Conservation (phyloP, 2,888 invertebrate species). For the Hylaea fasciaria region DNA sequence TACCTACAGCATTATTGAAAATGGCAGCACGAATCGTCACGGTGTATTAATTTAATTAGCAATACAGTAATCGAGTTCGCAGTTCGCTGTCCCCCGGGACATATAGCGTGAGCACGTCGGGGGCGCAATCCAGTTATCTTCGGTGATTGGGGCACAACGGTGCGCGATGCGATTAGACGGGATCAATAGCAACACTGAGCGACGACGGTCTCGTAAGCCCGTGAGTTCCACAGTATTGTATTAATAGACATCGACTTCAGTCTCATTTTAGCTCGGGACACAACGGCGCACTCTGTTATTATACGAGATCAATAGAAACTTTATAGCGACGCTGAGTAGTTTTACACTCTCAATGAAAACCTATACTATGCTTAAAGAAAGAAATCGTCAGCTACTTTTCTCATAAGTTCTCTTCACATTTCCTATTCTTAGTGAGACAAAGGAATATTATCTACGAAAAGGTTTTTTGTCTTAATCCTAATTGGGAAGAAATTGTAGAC, state of each 20-base stretch:
- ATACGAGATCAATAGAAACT: too few species aligned
- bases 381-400: too few species aligned
- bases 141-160: slow-evolving; percentile 75
- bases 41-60: slow-evolving; percentile 58
- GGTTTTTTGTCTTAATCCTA: too few species aligned
- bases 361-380: too few species aligned
- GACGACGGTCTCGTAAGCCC: not conserved
- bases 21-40: slow-evolving; percentile 15
- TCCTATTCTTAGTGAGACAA: too few species aligned
- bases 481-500: too few species aligned
- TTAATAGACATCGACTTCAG: not conserved
- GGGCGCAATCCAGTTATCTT: slow-evolving; percentile 72
- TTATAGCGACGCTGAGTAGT: too few species aligned
- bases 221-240: not conserved
- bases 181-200: slow-evolving; percentile 45
- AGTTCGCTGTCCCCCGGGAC: slow-evolving; percentile 50
- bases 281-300: too few species aligned
- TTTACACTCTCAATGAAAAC: too few species aligned
- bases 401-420: too few species aligned
- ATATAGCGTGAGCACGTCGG: slow-evolving; percentile 61
- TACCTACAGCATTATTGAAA: not conserved
- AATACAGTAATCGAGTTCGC: slow-evolving; percentile 60
- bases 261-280: too few species aligned
- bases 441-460: too few species aligned
- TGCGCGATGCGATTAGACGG: slow-evolving; percentile 70